These are phyloP conservation scores for Exocentrus adspersus DNA, from an alignment of 2,888 invertebrate species.

Conservation along the genomic window DNA sequence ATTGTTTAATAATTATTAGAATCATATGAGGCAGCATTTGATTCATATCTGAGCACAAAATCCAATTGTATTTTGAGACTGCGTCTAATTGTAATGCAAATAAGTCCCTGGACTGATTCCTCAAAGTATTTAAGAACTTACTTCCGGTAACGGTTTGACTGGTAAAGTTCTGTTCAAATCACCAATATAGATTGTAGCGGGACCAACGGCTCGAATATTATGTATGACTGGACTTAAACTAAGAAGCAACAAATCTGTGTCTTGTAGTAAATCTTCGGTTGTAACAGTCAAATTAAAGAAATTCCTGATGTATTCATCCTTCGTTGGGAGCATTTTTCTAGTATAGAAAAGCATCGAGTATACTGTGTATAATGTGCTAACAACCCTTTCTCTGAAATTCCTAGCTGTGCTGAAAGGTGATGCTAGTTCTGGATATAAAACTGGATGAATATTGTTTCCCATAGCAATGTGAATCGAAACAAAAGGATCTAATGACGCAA, in stretches of 20 bases:
- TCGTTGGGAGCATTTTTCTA: background rate
- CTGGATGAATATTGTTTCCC: conserved; percentile 20
- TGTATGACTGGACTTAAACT: conserved; percentile 13
- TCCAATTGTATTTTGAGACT: no score
- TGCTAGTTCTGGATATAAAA: background rate
- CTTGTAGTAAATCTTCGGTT: background rate
- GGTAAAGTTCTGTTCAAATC: background rate
- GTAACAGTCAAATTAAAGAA: background rate
- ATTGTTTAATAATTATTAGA: no score
- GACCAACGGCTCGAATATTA: background rate
- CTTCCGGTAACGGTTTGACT: conserved; percentile 14
- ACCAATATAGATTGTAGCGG: conserved; percentile 7
- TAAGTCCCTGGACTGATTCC: no score
- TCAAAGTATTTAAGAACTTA: no score
- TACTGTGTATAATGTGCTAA: conserved; percentile 28
- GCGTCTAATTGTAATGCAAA: no score
- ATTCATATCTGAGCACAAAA: no score
- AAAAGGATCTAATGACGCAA: background rate
- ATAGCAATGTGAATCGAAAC: background rate
- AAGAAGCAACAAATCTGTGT: background rate
- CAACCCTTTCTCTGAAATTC: conserved; percentile 56
- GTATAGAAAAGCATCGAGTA: background rate
- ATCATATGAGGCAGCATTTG: no score
- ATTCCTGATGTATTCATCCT: background rate
- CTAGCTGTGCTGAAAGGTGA: conserved; percentile 38